Evolutionary conservation across 2,888 invertebrate genomes (phyloP), one percentile per base, ranked within the genome.

Genomic region (Erebia aethiops): DNA sequence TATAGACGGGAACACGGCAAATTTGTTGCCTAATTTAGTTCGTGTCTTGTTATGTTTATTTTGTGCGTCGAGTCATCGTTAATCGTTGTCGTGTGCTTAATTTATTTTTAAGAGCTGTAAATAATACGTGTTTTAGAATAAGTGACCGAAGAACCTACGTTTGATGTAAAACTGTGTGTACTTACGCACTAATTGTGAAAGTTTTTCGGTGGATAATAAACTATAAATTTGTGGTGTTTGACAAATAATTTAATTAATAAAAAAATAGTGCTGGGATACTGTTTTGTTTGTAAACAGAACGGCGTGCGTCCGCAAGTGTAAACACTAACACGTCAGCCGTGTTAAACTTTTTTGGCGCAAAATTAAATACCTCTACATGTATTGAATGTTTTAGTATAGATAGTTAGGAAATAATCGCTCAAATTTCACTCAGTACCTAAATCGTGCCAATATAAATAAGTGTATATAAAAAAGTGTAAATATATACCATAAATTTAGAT

Each of bases 1-100:
- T 93, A 92, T 91, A 91, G 91, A 91, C 91, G 93, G 87, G 84
- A 90, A 93, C 94, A 94, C 94, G 94, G 92, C 93, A 89, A 88
- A 88, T 88, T 91, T 89, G 94, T 93, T 94, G 93, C 92, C 91
- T 91, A 88, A 89, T 92, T 93, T 93, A 92, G 88, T 93, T 93
- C 91, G 91, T 92, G 90, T 90, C 88, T 90, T 89, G 92, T 93
- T 89, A 92, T 93, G 91, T 93, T 93, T 90, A 88, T 90, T 93
- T 90, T 87, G 92, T 92, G 87, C 90, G 93, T 93, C 87, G 84
- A 83, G 92, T 93, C 90, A 90, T 92, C 82, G 92, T 93, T 93
- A 75, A 78, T 88, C 89, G 92, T 92, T 81, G 91, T 92, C 78
- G 80, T 81, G 91, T 91, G 84, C 75, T 86, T 81, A 41, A 57